A percentile compares a stretch with the other conserved stretches of the same genome.
These are phyloP conservation scores for Xanthia icteritia DNA, from an alignment of 2,888 invertebrate species.

Conservation along the genomic window DNA sequence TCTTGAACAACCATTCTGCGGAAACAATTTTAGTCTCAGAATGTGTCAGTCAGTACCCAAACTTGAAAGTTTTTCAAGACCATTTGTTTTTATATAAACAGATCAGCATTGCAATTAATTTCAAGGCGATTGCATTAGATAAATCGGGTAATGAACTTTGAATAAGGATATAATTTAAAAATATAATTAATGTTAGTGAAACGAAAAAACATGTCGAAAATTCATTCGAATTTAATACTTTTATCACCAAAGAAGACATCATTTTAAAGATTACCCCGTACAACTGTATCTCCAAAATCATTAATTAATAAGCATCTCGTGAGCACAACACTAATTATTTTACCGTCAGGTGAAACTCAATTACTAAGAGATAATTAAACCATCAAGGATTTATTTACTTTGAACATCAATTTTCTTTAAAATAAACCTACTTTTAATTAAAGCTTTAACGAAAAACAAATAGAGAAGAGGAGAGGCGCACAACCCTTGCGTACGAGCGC, in stretches of 20 bases:
- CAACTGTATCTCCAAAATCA: constrained; percentile 70
- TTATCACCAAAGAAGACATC: constrained; percentile 60
- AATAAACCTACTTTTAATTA: constrained; percentile 90
- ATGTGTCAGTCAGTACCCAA: not conserved
- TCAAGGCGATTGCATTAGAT: constrained; percentile 47
- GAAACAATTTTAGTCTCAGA: not conserved
- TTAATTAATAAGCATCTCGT: constrained; percentile 75
- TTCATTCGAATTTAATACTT: constrained; percentile 49
- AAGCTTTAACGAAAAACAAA: constrained; percentile 89
- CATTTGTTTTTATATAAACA: constrained; percentile 18
- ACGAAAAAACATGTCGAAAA: constrained; percentile 47
- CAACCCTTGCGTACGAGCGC: constrained; percentile 83
- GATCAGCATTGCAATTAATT: constrained; percentile 37
- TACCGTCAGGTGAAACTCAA: constrained; percentile 88
- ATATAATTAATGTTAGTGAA: constrained; percentile 48
- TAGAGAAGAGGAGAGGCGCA: constrained; percentile 81
- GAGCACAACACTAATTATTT: constrained; percentile 81
- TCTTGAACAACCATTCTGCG: not conserved
- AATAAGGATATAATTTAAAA: constrained; percentile 47
- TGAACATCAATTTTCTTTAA: constrained; percentile 89
- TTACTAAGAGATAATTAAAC: constrained; percentile 89
- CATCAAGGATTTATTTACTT: constrained; percentile 89
- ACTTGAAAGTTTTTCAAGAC: constrained; percentile 20
- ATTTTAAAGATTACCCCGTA: constrained; percentile 67
- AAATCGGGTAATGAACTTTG: constrained; percentile 52